A percentile compares a stretch with the other conserved stretches of the same genome.
These are phyloP conservation scores for Sarcophaga peregrina DNA, from an alignment of 1,140 invertebrate genomes.

Conservation along the genomic window DNA sequence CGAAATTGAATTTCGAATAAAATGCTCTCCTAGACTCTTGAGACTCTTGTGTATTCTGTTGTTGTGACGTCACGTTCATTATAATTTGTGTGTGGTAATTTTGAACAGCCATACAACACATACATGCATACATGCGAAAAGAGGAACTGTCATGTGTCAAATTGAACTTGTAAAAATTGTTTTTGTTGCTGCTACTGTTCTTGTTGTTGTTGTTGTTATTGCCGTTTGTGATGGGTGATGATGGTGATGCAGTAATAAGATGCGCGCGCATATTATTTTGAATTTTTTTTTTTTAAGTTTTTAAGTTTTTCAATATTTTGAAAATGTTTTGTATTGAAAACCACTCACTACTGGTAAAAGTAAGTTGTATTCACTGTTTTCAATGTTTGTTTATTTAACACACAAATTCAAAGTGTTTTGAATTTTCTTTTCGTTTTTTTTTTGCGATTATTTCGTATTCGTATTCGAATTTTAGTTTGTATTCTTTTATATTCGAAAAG, in stretches of 20 bases:
- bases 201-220: slow-evolving; percentile 14
- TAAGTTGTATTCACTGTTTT: neutral
- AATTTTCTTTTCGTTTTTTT: neutral
- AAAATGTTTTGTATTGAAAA: neutral
- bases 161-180: slow-evolving; percentile 30
- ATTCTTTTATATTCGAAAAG: slow-evolving; percentile 4
- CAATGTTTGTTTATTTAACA: slow-evolving; percentile 37
- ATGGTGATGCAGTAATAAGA: neutral
- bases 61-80: slow-evolving; percentile 15
- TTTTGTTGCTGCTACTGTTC: slow-evolving; percentile 14
- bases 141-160: slow-evolving; percentile 31
- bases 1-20: too few species aligned
- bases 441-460: slow-evolving; percentile 27
- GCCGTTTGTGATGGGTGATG: neutral
- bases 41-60: neutral
- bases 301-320: neutral
- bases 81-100: neutral
- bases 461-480: slow-evolving; percentile 1
- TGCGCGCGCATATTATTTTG: slow-evolving; percentile 24
- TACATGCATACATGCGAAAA: neutral
- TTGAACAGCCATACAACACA: neutral
- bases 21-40: too few species aligned
- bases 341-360: neutral
- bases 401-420: slow-evolving; percentile 4
- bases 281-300: neutral